phyloP scores from a whole-genome alignment of 2,113 vertebrate genomes.

The Dasyurus viverrinus region DNA sequence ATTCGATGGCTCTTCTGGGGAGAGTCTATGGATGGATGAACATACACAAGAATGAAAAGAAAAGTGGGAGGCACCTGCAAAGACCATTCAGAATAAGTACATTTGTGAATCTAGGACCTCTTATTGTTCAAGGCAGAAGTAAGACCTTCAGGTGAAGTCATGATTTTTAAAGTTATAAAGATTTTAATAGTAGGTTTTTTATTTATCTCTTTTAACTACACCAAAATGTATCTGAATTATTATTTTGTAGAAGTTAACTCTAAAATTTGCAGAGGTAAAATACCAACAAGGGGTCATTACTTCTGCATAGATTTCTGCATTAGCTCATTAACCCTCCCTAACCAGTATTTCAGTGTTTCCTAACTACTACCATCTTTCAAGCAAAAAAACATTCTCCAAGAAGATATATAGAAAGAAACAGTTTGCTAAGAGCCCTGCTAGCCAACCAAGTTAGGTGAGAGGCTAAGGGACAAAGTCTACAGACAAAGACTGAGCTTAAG shows the following conservation, averaged over 20 bases:
- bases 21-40: neutral
- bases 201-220: neutral
- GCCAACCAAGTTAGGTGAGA: neutral
- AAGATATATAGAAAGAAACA: neutral
- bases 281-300: conserved; percentile 2
- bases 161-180: neutral
- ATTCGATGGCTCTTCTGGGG: neutral
- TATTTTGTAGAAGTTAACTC: conserved; percentile 42
- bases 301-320: neutral
- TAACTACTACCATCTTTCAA: neutral
- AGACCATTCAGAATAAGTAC: neutral
- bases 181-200: neutral
- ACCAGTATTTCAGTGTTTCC: neutral
- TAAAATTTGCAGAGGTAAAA: conserved; percentile 24
- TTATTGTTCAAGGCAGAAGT: neutral
- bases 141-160: conserved; percentile 36
- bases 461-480: conserved; percentile 9
- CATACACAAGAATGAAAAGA: neutral
- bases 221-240: conserved; percentile 7
- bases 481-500: neutral
- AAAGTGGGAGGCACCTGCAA: neutral
- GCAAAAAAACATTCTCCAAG: conserved; percentile 27
- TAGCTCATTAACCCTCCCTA: neutral
- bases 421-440: conserved; percentile 25
- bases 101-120: neutral